Evolutionary conservation across 2,888 invertebrate species (phyloP).

Genomic region (Ellobium chinense): DNA sequence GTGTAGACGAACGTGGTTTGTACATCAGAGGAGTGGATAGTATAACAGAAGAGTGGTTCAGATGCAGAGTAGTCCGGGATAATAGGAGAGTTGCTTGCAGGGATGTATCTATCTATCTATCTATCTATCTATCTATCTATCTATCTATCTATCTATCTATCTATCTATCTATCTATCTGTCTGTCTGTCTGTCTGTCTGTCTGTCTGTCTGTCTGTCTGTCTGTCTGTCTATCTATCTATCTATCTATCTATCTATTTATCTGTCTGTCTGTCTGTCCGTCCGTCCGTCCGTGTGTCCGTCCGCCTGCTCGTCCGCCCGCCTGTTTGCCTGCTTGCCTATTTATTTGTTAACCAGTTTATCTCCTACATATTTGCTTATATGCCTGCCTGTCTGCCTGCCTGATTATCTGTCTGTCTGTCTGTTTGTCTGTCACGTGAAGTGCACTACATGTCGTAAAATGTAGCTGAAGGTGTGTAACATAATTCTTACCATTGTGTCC

Average conservation of each 20-base stretch:
- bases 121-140: constrained; percentile 17
- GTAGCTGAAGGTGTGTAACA: no score
- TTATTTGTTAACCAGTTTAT: neutral
- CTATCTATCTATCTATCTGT: constrained; percentile 14
- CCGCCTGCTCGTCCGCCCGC: neutral
- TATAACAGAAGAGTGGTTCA: no score
- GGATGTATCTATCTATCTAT: neutral
- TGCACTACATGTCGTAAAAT: no score
- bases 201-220: neutral
- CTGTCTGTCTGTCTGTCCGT: neutral
- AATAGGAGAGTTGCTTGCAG: neutral
- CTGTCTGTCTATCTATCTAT: neutral
- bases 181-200: no score
- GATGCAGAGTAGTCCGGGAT: no score
- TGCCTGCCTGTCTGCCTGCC: no score
- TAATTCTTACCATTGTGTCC: no score
- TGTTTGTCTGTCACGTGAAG: no score
- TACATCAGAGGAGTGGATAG: no score
- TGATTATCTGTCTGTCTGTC: no score
- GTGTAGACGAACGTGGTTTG: no score
- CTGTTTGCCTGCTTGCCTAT: neutral
- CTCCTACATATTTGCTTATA: no score
- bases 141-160: constrained; percentile 17
- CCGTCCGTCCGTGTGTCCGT: neutral
- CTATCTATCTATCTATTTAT: neutral